Base-by-base conservation (phyloP, 1,140 invertebrate genomes). In the Lepidostoma basale region DNA sequence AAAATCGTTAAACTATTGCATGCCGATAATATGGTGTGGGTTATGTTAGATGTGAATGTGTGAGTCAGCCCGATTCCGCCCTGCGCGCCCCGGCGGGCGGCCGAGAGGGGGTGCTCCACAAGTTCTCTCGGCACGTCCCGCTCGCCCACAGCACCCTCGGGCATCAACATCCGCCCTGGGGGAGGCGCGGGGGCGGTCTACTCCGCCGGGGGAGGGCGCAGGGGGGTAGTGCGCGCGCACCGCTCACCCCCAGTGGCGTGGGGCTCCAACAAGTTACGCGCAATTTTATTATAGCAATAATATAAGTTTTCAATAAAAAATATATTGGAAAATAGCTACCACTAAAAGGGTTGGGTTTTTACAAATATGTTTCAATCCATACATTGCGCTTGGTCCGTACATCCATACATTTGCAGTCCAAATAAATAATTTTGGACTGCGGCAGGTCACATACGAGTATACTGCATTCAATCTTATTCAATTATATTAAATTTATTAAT, bases 81-180 rank as follows among this genome's bases (percentile, higher is more conserved):
- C 33, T 36, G 10, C 14, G 33, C 9, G 5, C 5, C 1, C 33
- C 33, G 9, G 5, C 3, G 1, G 1, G 45, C 1, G 45, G 22
- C 20, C 6, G 14, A 9, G 22, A 1, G 45, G 23, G 23, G 1
- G 20, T n/a, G 25, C 54, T 33, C 54, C 54, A 40, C 28, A 58
- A 58, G 36, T 40, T 22, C 54, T 33, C 54, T 5, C 25, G 28
- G 28, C 36, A 58, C 54, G 28, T 22, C 36, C 28, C 54, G 28
- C 23, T 4, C 28, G 54, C 28, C 54, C 28, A 12, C 9, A 3
- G 12, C 54, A 20, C 28, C 25, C 36, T 26, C 33, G 9, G 14
- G 22, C 52, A 56, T 56, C 26, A 30, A 56, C 26, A 56, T 56
- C 14, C 52, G 52, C 4, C 26, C 52, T 1, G 52, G 30, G 14